Conservation (phyloP, 2,797 vertebrate species). For the Lates japonicus region DNA sequence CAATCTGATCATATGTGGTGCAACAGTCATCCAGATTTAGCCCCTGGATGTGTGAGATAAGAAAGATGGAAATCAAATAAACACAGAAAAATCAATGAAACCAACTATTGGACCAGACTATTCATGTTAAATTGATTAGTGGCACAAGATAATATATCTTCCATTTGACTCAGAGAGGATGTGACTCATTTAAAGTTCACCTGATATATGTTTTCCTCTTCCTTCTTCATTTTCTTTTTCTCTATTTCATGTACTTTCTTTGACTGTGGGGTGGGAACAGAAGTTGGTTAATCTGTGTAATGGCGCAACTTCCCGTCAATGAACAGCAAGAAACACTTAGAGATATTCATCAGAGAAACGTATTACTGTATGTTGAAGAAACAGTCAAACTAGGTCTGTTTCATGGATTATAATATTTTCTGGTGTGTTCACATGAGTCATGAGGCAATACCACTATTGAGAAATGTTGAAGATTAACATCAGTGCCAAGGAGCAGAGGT, state of each 20-base stretch:
- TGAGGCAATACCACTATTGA: slow-evolving; percentile 6
- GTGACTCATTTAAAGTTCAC: slow-evolving; percentile 61
- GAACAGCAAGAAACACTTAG: background rate
- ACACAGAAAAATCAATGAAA: slow-evolving; percentile 15
- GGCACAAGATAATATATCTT: slow-evolving; percentile 19
- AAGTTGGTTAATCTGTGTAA: slow-evolving; percentile 30
- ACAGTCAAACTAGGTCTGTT: background rate
- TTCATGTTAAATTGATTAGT: slow-evolving; percentile 8
- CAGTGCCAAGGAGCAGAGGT: background rate
- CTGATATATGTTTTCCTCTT: slow-evolving; percentile 89
- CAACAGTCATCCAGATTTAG: slow-evolving; percentile 90
- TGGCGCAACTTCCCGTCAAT: background rate
- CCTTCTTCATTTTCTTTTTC: slow-evolving; percentile 72
- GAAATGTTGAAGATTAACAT: slow-evolving; percentile 19
- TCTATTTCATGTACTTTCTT: slow-evolving; percentile 66
- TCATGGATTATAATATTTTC: slow-evolving; percentile 9
- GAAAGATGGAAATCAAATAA: slow-evolving; percentile 5
- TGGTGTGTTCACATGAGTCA: slow-evolving; percentile 2
- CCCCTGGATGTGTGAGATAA: slow-evolving; percentile 79
- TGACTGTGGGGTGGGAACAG: slow-evolving; percentile 62
- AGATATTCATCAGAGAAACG: background rate
- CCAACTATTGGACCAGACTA: background rate
- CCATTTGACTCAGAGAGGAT: slow-evolving; percentile 16
- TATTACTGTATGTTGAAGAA: background rate
- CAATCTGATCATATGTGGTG: slow-evolving; percentile 91